These are phyloP conservation scores for Zophobas atratus DNA, from an alignment of 1,140 invertebrate genomes.

Conservation along the genomic window DNA sequence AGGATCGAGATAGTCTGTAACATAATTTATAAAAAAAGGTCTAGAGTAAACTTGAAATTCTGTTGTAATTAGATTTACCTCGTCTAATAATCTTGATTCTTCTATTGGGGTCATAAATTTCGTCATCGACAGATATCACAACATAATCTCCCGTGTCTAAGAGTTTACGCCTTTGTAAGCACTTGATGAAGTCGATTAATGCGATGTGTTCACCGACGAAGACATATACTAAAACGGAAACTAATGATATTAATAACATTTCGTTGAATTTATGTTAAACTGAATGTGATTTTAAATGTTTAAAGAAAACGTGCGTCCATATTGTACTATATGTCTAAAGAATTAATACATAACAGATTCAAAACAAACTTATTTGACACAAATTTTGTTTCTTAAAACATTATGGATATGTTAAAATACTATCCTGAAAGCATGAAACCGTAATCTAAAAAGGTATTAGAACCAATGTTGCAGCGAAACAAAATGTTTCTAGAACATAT, in stretches of 20 bases:
- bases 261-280: background rate
- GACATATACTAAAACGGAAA: constrained; percentile 82
- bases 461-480: background rate
- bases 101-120: constrained; percentile 83
- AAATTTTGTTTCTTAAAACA: too few species aligned
- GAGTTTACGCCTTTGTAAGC: constrained; percentile 77
- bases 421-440: too few species aligned
- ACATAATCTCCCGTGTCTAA: constrained; percentile 85
- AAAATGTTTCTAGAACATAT: constrained; percentile 8
- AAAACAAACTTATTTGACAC: too few species aligned
- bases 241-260: constrained; percentile 5
- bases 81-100: constrained; percentile 77
- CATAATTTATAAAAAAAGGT: constrained; percentile 10
- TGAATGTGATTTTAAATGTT: background rate
- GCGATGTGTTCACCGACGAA: constrained; percentile 89
- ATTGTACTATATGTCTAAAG: too few species aligned
- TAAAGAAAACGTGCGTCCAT: background rate
- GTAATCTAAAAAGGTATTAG: background rate
- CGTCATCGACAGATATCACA: constrained; percentile 89
- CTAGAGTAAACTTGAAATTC: background rate
- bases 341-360: too few species aligned
- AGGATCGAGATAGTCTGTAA: constrained; percentile 74
- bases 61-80: constrained; percentile 69
- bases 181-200: constrained; percentile 83
- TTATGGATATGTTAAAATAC: too few species aligned